Conservation (phyloP, 2,113 vertebrate species). For the Oenanthe oenanthe region DNA sequence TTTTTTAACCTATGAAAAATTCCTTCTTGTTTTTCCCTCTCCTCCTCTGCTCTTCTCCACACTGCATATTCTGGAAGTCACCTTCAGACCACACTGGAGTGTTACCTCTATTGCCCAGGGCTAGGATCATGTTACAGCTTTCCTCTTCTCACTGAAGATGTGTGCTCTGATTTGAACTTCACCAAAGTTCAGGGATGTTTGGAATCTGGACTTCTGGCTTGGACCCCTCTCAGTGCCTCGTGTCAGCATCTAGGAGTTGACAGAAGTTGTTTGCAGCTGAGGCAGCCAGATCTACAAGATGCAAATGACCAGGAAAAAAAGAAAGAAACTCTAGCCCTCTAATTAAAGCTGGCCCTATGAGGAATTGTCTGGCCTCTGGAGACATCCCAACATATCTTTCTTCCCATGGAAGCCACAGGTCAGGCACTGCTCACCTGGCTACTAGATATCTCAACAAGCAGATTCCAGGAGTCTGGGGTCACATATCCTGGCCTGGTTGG, state of each 20-base stretch:
- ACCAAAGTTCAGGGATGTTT: conserved; percentile 63
- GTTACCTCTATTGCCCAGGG: conserved; percentile 55
- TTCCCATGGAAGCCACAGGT: background rate
- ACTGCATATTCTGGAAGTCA: conserved; percentile 44
- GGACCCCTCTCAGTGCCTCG: background rate
- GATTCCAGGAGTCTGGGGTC: background rate
- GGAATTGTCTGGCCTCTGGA: background rate
- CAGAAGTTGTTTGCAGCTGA: background rate
- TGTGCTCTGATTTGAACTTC: conserved; percentile 67
- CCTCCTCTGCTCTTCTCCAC: background rate
- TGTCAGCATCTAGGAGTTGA: conserved; percentile 28
- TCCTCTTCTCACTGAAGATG: conserved; percentile 42
- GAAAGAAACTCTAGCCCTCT: background rate
- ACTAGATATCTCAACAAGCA: background rate
- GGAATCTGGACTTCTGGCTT: conserved; percentile 59
- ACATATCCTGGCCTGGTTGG: background rate
- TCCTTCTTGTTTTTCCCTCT: background rate
- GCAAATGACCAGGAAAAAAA: background rate
- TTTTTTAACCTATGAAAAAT: background rate
- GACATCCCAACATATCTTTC: background rate
- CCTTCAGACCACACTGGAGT: conserved; percentile 60
- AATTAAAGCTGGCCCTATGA: background rate
- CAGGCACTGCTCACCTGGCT: background rate
- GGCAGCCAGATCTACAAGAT: background rate
- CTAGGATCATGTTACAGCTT: conserved; percentile 51